These are phyloP conservation scores for Blera fallax DNA, from an alignment of 2,888 invertebrate species.

Conservation along the genomic window DNA sequence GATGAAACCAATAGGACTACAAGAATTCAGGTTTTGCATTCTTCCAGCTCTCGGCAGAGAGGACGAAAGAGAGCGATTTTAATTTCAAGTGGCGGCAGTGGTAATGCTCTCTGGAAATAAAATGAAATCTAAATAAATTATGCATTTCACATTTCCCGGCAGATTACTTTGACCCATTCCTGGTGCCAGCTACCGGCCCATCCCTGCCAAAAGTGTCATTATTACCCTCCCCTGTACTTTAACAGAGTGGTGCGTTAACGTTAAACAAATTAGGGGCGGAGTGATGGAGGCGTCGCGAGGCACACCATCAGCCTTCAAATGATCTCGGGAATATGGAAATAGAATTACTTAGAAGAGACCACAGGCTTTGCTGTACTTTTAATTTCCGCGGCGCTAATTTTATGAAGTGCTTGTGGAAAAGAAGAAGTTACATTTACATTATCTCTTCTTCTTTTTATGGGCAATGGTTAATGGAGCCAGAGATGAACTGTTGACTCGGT, in stretches of 20 bases:
- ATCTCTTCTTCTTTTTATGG: neutral
- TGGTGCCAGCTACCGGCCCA: neutral
- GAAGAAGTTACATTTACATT: neutral
- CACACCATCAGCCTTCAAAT: neutral
- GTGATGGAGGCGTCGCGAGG: neutral
- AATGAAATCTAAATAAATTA: constrained; percentile 65
- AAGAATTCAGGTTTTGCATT: neutral
- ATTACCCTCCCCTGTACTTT: neutral
- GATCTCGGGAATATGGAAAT: constrained; percentile 52
- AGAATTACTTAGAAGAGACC: constrained; percentile 49
- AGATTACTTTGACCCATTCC: constrained; percentile 44
- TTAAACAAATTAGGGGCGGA: constrained; percentile 24
- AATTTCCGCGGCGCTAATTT: constrained; percentile 63
- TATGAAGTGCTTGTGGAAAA: constrained; percentile 49
- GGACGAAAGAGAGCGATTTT: neutral
- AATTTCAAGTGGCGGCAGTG: constrained; percentile 11
- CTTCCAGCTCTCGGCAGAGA: neutral
- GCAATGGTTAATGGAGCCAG: constrained; percentile 6
- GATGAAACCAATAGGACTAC: neutral
- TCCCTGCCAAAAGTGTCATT: constrained; percentile 25
- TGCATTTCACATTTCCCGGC: constrained; percentile 51
- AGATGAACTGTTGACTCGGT: neutral
- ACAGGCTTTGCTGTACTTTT: constrained; percentile 46
- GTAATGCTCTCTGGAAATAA: constrained; percentile 36
- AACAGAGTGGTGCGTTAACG: constrained; percentile 6